Evolutionary conservation across 92 coral and sea anemone genomes (phyloP).

Genomic region (Isaurus tuberculatus): DNA sequence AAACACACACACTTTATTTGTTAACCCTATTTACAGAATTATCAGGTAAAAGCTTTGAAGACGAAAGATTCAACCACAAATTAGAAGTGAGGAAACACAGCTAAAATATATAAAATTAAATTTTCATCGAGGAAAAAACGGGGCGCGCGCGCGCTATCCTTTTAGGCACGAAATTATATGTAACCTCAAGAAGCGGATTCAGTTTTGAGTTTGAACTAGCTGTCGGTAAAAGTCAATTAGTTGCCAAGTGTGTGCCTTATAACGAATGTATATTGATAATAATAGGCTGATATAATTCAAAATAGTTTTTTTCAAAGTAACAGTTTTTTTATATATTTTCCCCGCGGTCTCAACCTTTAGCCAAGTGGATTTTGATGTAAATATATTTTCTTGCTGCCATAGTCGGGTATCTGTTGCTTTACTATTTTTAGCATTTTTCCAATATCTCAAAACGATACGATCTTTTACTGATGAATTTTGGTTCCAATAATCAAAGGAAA

Average conservation of each 20-base stretch:
- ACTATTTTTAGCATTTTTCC: slow-evolving; percentile 13
- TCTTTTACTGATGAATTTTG: slow-evolving; percentile 42
- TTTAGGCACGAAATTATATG: background rate
- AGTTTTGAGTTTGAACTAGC: background rate
- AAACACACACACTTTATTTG: slow-evolving; percentile 30
- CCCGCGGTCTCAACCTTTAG: slow-evolving; percentile 22
- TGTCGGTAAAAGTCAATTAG: slow-evolving; percentile 32
- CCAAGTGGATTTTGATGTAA: background rate
- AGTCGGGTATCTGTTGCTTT: slow-evolving; percentile 14
- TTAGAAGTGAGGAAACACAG: slow-evolving; percentile 3
- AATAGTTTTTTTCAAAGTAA: background rate
- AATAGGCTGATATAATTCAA: slow-evolving; percentile 23
- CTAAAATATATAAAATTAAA: slow-evolving; percentile 21
- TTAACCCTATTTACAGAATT: slow-evolving; percentile 40
- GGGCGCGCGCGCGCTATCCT: background rate
- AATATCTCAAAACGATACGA: slow-evolving; percentile 34
- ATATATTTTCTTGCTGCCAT: background rate
- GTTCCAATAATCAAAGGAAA: slow-evolving; percentile 22
- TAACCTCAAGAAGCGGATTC: background rate
- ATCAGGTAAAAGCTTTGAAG: slow-evolving; percentile 31
- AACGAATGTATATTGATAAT: slow-evolving; percentile 19
- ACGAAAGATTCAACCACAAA: slow-evolving; percentile 35
- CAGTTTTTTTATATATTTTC: background rate
- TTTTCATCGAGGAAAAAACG: background rate
- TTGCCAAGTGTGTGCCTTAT: slow-evolving; percentile 14